These are phyloP conservation scores for Lamproptera curius DNA, from an alignment of 2,888 invertebrate species.

Conservation along the genomic window DNA sequence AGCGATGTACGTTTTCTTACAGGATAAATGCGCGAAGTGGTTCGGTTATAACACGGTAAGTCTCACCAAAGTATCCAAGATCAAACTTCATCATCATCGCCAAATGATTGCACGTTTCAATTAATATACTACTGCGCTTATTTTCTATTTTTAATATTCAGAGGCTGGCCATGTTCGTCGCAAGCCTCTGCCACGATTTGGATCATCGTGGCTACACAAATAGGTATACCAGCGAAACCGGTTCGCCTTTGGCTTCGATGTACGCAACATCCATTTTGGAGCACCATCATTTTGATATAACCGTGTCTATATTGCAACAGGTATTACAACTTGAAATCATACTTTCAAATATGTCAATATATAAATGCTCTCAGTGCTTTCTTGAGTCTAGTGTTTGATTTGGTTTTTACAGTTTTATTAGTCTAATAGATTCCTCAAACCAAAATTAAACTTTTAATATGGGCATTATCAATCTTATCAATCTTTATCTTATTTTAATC, in stretches of 20 bases:
- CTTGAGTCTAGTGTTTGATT: too few species aligned
- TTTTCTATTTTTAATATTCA: too few species aligned
- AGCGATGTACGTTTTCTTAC: constrained; percentile 87
- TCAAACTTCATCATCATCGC: too few species aligned
- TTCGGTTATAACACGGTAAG: constrained; percentile 52
- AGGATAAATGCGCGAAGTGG: constrained; percentile 48
- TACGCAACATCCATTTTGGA: constrained; percentile 93
- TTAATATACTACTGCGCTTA: background rate
- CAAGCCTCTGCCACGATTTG: constrained; percentile 90
- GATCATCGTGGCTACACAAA: constrained; percentile 93
- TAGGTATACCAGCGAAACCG: constrained; percentile 90
- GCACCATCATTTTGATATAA: constrained; percentile 93
- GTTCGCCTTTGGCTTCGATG: constrained; percentile 89
- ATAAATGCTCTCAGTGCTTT: too few species aligned
- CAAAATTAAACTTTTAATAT: too few species aligned
- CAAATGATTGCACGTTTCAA: too few species aligned
- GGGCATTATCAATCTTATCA: too few species aligned
- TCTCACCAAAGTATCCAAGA: background rate
- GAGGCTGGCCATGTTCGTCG: constrained; percentile 87
- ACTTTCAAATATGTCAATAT: too few species aligned
- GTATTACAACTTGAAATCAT: too few species aligned
- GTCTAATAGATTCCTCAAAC: too few species aligned
- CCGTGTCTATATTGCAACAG: constrained; percentile 90
- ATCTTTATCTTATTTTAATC: too few species aligned
- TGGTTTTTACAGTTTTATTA: too few species aligned